A percentile compares a stretch with the other conserved stretches of the same genome.
phyloP scores from a whole-genome alignment of 1,140 invertebrate genomes.

The Popillia japonica region DNA sequence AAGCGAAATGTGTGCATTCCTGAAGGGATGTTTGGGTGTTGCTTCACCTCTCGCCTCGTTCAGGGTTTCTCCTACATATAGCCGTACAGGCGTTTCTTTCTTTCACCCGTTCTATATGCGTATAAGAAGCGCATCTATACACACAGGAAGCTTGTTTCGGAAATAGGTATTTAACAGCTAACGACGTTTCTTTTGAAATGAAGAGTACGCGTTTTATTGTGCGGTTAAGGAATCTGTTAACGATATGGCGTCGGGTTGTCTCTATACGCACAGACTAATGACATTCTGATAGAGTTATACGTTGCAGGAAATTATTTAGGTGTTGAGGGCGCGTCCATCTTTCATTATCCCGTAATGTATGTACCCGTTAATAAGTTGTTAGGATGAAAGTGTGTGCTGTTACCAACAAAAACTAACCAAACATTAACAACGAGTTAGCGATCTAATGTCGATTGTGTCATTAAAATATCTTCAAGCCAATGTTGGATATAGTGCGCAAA shows the following conservation, averaged over 20 bases:
- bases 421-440: no score
- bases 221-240: conserved; percentile 39
- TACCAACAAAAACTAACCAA: no score
- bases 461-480: no score
- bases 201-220: conserved; percentile 19
- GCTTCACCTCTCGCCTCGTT: neutral
- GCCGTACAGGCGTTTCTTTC: neutral
- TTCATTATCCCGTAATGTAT: neutral
- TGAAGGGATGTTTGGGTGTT: conserved; percentile 23
- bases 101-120: neutral
- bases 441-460: no score
- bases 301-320: conserved; percentile 37
- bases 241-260: conserved; percentile 22
- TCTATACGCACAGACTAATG: conserved; percentile 13
- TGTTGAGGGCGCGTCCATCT: conserved; percentile 9
- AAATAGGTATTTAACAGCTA: conserved; percentile 40
- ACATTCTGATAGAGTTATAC: conserved; percentile 36
- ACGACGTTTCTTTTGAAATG: conserved; percentile 25
- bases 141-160: conserved; percentile 40
- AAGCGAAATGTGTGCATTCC: conserved; percentile 29
- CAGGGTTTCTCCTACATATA: neutral
- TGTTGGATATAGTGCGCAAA: no score
- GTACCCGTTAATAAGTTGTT: no score
- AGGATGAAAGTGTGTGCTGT: no score
- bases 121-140: neutral